Evolutionary conservation across 2,113 vertebrate species (phyloP), one percentile per base, ranked within the genome.

Genomic region (Gasterosteus nipponicus): DNA sequence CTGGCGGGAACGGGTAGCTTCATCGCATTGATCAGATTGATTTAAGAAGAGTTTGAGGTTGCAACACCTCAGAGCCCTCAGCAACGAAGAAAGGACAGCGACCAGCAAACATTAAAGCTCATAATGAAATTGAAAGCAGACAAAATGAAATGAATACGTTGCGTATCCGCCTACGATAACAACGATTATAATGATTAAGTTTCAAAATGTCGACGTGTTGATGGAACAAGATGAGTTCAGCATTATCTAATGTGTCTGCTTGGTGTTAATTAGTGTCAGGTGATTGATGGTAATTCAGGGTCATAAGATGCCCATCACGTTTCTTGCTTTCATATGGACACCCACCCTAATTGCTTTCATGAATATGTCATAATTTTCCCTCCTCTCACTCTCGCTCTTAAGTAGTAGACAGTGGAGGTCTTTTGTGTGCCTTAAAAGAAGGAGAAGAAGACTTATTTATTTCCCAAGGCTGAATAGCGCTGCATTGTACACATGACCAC

Each of bases 11-110:
- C 62, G 46, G 69, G 42, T 53, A 60, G 73, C 79, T 77, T 84
- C 59, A 81, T 87, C 53, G 73, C 29, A 89, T 75, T 85, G 75
- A 89, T 92, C 87, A 47, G 47, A 80, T 91, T 89, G 76, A 76
- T 72, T 70, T 44, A 67, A 86, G 76, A 60, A 62, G 31, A 35
- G 49, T 87, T 80, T 41, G 41, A 80, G 86, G 64, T 57, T 85
- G 79, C 59, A 71, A 83, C 77, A 86, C 80, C 78, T 90, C 78
- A 83, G 89, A 82, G 89, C 66, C 83, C 87, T 19, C 83, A 31
- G 35, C 57, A n/a, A 41, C 19, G 39, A 54, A 51, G 67, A 62
- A 41, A 60, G 41, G 42, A 11, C 10, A 78, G 16, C 10, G 12
- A 16, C n/a, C 47, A 9, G 67, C 22, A 6, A 26, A 75, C 22